These are phyloP conservation scores for Brienomyrus longianalis DNA, from an alignment of 2,113 vertebrate genomes.

Conservation along the genomic window DNA sequence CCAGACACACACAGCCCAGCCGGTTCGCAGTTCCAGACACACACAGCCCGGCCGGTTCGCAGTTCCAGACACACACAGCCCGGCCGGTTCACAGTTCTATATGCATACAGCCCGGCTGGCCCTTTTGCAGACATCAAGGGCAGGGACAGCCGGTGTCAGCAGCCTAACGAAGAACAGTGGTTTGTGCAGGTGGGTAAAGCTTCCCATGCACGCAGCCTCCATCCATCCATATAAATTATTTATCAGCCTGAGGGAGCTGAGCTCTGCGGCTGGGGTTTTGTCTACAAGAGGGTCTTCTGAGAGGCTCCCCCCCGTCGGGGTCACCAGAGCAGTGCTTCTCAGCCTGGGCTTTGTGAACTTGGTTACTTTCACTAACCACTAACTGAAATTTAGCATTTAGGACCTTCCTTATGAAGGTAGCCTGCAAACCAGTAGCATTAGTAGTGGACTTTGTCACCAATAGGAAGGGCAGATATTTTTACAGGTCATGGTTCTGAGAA, in stretches of 20 bases:
- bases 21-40: not conserved
- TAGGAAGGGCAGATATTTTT: not conserved
- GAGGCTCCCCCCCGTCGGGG: not conserved
- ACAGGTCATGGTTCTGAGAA: not conserved
- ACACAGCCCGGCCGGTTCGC: not conserved
- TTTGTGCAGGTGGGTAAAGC: not conserved
- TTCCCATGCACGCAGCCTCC: conserved; percentile 5
- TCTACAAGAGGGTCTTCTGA: not conserved
- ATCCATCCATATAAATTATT: conserved; percentile 13
- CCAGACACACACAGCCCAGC: not conserved
- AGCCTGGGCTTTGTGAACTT: not conserved
- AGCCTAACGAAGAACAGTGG: not conserved
- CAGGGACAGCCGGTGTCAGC: not conserved
- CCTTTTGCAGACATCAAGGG: not conserved
- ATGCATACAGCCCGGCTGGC: too few species aligned
- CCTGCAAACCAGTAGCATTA: not conserved
- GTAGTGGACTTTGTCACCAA: not conserved
- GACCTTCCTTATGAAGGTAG: not conserved
- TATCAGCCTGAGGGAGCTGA: conserved; percentile 11
- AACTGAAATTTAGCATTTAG: not conserved
- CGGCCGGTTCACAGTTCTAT: not conserved
- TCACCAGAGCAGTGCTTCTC: not conserved
- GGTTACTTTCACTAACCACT: not conserved
- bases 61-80: not conserved
- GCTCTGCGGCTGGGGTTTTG: not conserved